Conservation (phyloP, 2,888 invertebrate species). For the Dolomedes plantarius region DNA sequence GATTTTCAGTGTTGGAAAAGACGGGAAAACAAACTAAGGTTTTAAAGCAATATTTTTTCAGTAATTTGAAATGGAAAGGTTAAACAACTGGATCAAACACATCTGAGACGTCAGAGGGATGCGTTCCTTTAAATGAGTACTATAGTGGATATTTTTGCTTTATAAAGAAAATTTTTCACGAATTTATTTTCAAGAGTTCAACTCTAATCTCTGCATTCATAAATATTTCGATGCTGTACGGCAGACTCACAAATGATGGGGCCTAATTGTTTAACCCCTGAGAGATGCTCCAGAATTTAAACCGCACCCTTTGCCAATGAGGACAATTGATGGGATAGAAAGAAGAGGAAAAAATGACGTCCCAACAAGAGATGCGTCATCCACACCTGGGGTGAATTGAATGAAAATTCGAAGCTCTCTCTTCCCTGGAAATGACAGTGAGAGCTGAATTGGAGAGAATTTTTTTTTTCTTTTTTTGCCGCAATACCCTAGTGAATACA, state of each 20-base stretch:
- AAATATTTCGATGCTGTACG: neutral
- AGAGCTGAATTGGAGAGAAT: neutral
- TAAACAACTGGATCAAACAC: no score
- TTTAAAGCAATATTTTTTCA: no score
- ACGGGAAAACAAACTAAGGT: no score
- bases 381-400: constrained; percentile 40
- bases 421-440: neutral
- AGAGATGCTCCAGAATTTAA: constrained; percentile 13
- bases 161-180: no score
- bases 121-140: no score
- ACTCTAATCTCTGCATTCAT: no score
- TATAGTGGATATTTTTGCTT: no score
- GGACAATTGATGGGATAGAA: constrained; percentile 17
- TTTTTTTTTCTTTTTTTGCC: no score
- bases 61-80: no score
- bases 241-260: neutral
- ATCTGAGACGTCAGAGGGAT: no score
- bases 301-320: constrained; percentile 19
- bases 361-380: constrained; percentile 37
- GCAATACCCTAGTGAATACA: neutral
- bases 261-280: neutral
- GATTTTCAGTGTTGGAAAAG: no score
- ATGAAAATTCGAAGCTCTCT: neutral
- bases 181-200: no score
- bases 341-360: constrained; percentile 21